A percentile compares a stretch with the other conserved stretches of the same genome.
Conservation (phyloP, 2,113 vertebrate species). For the Spermophilus dauricus region DNA sequence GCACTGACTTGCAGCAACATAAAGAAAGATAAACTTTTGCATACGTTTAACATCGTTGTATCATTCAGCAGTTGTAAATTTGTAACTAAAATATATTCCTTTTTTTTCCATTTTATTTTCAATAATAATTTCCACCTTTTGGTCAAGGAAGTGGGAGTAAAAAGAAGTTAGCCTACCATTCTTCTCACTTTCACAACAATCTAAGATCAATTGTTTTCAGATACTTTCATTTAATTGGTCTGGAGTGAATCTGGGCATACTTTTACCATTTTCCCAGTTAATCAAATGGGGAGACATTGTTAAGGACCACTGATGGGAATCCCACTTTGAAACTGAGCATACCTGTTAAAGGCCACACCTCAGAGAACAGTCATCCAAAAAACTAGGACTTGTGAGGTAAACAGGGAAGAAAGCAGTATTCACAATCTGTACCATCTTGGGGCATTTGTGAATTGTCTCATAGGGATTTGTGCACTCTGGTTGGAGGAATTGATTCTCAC, state of each 20-base stretch:
- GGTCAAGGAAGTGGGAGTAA: background rate
- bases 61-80: background rate
- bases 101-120: background rate
- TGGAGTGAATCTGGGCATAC: background rate
- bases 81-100: background rate
- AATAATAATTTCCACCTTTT: slow-evolving; percentile 18
- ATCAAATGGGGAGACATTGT: background rate
- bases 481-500: background rate
- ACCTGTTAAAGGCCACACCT: background rate
- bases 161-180: slow-evolving; percentile 30
- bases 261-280: background rate
- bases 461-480: background rate
- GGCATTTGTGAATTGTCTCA: background rate
- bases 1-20: background rate
- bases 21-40: slow-evolving; percentile 2
- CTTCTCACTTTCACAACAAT: background rate
- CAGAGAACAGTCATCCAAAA: background rate
- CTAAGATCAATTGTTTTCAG: slow-evolving; percentile 1
- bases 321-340: background rate
- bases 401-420: background rate
- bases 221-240: slow-evolving; percentile 24
- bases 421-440: background rate
- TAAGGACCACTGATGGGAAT: background rate
- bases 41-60: background rate
- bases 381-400: background rate